Evolutionary conservation across 2,888 invertebrate genomes (phyloP), one percentile per base, ranked within the genome.

Genomic region (Eudasyphora cyanicolor): DNA sequence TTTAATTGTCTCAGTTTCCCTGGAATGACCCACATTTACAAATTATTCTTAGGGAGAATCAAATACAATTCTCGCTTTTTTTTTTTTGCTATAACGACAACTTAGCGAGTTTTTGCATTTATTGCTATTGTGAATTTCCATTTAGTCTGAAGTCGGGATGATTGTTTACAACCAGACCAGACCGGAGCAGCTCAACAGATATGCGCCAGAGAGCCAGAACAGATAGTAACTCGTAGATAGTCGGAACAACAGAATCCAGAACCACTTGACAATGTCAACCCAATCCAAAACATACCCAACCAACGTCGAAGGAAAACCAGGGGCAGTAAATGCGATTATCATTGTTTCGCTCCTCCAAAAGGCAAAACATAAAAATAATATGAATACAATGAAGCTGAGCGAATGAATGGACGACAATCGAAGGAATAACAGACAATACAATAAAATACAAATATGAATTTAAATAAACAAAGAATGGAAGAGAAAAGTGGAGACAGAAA

Each of bases 81-180:
- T n/a, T n/a, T n/a, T n/a, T n/a, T n/a, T n/a, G n/a, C 12, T 45
- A 14, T n/a, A 14, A 45, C 45, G 45, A 45, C n/a, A 45, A n/a
- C 45, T 38, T n/a, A n/a, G 45, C 12, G 45, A 45, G 4, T n/a
- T 45, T 2, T 57, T 57, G 17, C 19, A n/a, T 57, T 29, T 29
- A 29, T 60, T 57, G 1, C 19, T 49, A 24, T 60, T 60, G 60
- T 60, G 60, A 60, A 60, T 60, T 60, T 60, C 60, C 60, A 60
- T 60, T 60, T 60, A 29, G 10, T 60, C 29, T 14, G 19, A n/a
- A 29, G 10, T 60, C 29, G 32, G 19, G 29, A 60, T 29, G 60
- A 29, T 60, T 29, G 60, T 32, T 32, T 60, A n/a, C 12, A 45
- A 45, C 45, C 14, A 8, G 8, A 32, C n/a, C 45, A 5, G 38